Evolutionary conservation across 2,113 vertebrate species (phyloP).

Genomic region (Plectropomus leopardus): DNA sequence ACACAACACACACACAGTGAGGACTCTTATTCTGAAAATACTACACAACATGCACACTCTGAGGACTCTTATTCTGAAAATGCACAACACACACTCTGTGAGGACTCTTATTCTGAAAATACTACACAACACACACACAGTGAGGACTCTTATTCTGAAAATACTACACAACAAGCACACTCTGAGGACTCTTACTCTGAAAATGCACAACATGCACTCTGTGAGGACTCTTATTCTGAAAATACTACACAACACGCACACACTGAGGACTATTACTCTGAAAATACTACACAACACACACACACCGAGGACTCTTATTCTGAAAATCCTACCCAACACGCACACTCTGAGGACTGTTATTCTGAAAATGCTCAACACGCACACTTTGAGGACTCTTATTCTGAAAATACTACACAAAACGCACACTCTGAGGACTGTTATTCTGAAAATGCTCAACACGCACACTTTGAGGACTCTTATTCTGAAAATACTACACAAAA

Average conservation of each 20-base stretch:
- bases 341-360: not conserved
- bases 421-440: not conserved
- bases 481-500: not conserved
- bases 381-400: not conserved
- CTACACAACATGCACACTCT: not conserved
- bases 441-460: not conserved
- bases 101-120: not conserved
- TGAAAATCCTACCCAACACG: not conserved
- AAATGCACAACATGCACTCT: not conserved
- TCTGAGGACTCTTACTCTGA: not conserved
- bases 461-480: not conserved
- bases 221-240: constrained; percentile 7
- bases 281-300: not conserved
- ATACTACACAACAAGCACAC: not conserved
- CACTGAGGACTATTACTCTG: not conserved
- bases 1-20: not conserved
- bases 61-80: constrained; percentile 14
- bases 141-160: constrained; percentile 6
- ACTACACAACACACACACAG: not conserved
- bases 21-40: constrained; percentile 7
- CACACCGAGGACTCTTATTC: not conserved
- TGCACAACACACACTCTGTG: too few species aligned
- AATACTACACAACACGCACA: not conserved
- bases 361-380: not conserved
- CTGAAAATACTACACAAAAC: not conserved